These are phyloP conservation scores for Tetropium fuscum DNA, from an alignment of 2,888 invertebrate species.

Conservation along the genomic window DNA sequence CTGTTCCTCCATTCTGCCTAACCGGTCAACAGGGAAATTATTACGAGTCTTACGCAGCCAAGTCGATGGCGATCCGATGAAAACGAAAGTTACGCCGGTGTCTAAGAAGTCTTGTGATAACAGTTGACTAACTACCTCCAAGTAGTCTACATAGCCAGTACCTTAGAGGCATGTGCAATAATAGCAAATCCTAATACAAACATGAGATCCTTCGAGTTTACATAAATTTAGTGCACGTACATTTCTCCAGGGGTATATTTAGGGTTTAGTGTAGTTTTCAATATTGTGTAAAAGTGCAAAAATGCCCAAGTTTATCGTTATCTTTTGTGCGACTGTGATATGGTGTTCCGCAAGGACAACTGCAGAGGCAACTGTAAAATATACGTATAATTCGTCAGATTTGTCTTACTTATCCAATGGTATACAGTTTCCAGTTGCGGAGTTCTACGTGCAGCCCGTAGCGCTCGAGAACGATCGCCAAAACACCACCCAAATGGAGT, in stretches of 20 bases:
- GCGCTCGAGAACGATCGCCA: conserved; percentile 43
- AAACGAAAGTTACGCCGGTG: conserved; percentile 45
- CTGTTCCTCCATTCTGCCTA: conserved; percentile 13
- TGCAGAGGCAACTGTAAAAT: conserved; percentile 46
- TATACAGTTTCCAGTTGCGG: conserved; percentile 60
- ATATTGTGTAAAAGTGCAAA: conserved; percentile 11
- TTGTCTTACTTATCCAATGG: conserved; percentile 63
- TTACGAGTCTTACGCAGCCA: conserved; percentile 23
- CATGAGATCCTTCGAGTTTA: conserved; percentile 13
- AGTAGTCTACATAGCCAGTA: conserved; percentile 26
- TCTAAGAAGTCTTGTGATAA: conserved; percentile 34
- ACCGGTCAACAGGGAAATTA: conserved; percentile 32
- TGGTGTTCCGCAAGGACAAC: conserved; percentile 33
- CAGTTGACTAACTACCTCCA: conserved; percentile 33
- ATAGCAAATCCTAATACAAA: conserved; percentile 2
- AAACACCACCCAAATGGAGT: conserved; percentile 70
- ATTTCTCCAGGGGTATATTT: not conserved
- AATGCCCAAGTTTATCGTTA: conserved; percentile 31
- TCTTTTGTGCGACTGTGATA: conserved; percentile 38
- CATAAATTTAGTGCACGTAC: not conserved
- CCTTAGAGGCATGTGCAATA: conserved; percentile 16
- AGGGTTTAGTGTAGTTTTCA: not conserved
- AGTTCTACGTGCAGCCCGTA: conserved; percentile 45
- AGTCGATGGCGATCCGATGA: conserved; percentile 41
- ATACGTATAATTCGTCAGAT: conserved; percentile 62